Conservation (phyloP, 2,113 vertebrate species). For the Sigmodon hispidus region DNA sequence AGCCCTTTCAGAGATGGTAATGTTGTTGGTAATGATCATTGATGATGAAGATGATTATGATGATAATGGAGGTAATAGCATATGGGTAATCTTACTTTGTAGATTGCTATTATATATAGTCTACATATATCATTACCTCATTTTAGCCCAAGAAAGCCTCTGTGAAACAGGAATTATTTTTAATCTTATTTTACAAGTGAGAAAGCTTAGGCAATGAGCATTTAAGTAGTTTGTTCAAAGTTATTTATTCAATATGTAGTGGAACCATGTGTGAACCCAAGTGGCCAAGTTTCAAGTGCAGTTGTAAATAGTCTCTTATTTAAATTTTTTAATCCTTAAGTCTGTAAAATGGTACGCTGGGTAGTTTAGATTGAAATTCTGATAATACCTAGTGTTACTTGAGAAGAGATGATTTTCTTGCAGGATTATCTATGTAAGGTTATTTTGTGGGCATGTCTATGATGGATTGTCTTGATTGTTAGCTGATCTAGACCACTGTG, state of each 20-base stretch:
- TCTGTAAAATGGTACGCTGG: neutral
- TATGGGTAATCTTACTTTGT: neutral
- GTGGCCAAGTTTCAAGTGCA: neutral
- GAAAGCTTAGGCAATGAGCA: neutral
- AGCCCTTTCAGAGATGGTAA: neutral
- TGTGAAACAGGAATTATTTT: conserved; percentile 13
- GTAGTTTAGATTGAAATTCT: neutral
- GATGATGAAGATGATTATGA: neutral
- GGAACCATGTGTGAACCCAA: neutral
- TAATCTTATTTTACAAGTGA: neutral
- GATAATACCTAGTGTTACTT: neutral
- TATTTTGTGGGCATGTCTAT: neutral
- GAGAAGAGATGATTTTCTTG: neutral
- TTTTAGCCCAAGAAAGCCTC: neutral
- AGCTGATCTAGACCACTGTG: neutral
- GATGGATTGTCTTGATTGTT: neutral
- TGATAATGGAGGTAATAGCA: neutral
- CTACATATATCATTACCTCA: neutral
- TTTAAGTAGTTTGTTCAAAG: neutral
- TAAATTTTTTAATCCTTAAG: neutral
- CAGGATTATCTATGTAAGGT: neutral
- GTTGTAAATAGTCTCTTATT: neutral
- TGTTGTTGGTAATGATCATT: neutral
- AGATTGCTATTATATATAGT: neutral
- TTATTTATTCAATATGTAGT: neutral